Percentiles rank a stretch among this genome's conserved stretches.
Evolutionary conservation across 2,113 vertebrate species (phyloP).

Genomic region (Sylvicapra grimmia): DNA sequence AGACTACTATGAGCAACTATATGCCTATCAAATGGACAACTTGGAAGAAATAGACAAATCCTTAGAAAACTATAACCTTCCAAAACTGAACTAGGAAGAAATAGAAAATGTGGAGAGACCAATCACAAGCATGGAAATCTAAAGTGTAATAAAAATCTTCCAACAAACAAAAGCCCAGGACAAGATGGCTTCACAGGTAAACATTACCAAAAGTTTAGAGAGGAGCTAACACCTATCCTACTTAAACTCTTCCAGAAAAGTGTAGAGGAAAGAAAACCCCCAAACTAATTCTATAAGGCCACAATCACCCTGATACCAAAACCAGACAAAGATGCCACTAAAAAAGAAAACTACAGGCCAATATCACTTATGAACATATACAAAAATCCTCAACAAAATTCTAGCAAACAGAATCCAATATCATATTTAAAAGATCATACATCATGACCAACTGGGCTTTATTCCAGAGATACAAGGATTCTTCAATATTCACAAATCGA

Average conservation of each 20-base stretch:
- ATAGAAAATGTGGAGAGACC: not conserved
- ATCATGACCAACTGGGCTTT: not conserved
- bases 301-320: not conserved
- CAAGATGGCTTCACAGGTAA: not conserved
- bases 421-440: not conserved
- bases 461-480: not conserved
- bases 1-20: not conserved
- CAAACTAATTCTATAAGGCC: not conserved
- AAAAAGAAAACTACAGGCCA: not conserved
- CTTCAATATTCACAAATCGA: not conserved
- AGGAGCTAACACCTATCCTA: not conserved
- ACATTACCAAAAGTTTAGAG: not conserved
- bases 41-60: not conserved
- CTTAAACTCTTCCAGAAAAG: not conserved
- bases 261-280: not conserved
- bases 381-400: not conserved
- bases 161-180: not conserved
- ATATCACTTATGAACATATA: not conserved
- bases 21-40: not conserved
- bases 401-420: not conserved
- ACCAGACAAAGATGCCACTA: not conserved
- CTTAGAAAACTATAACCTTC: not conserved
- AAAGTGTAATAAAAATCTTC: not conserved
- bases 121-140: not conserved
- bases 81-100: not conserved